Percentiles rank a stretch among this genome's conserved stretches.
Evolutionary conservation across 2,113 vertebrate species (phyloP).

Genomic region (Thunnus maccoyii): DNA sequence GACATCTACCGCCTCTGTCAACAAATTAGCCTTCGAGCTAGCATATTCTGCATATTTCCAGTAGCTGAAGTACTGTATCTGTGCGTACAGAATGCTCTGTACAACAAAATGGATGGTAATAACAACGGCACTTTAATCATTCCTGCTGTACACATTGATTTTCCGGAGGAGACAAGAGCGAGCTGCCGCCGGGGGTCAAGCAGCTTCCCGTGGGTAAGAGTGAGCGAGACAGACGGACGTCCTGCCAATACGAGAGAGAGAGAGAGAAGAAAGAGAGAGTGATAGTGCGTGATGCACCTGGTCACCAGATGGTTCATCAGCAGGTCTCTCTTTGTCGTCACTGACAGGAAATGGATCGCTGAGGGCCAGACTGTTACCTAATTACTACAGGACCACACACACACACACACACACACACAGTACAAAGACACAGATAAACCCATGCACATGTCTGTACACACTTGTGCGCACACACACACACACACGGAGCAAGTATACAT

Average conservation of each 20-base stretch:
- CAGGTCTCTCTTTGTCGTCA: constrained; percentile 73
- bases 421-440: neutral
- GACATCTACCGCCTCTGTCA: neutral
- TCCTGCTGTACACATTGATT: constrained; percentile 39
- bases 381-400: constrained; percentile 66
- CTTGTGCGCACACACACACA: neutral
- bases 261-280: neutral
- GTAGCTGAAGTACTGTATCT: neutral
- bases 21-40: constrained; percentile 18
- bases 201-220: constrained; percentile 27
- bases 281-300: constrained; percentile 61
- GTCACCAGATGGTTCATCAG: constrained; percentile 80
- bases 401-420: constrained; percentile 36
- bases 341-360: constrained; percentile 78
- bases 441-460: neutral
- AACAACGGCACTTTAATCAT: constrained; percentile 22
- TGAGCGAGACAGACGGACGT: constrained; percentile 39
- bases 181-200: constrained; percentile 40
- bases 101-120: constrained; percentile 33
- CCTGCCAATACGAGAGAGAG: constrained; percentile 33
- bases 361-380: constrained; percentile 72
- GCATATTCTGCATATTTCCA: constrained; percentile 3
- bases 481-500: neutral
- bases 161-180: constrained; percentile 3
- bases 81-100: neutral